Evolutionary conservation across 2,797 vertebrate species (phyloP), one percentile per base, ranked within the genome.

Genomic region (Mustela erminea): DNA sequence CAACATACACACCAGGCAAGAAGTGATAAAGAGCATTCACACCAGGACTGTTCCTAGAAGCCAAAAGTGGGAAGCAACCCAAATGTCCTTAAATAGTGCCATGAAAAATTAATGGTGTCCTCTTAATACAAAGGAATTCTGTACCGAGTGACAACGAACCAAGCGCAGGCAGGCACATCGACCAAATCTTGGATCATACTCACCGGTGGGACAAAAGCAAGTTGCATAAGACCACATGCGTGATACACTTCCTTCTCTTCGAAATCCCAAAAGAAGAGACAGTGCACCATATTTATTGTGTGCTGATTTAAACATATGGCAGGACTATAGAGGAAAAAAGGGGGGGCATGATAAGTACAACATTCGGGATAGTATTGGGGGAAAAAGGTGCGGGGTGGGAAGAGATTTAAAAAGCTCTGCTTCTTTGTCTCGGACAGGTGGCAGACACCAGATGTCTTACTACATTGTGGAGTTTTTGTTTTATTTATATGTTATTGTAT

Each of bases 131-230:
- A 27, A 11, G 15, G 68, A 87, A 86, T 56, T 75, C 64, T 7
- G 14, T 2, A 11, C 29, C 1, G 12, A 81, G 43, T 29, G 49
- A 43, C 72, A 46, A 74, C 5, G 62, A 72, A 9, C 58, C 15
- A 0, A 68, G 18, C n/a, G 11, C 12, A 25, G 62, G 46, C 49
- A 32, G 0, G 5, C 2, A 1, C 23, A 0, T 52, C 52, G 27
- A 14, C 23, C 13, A 20, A 64, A 13, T 27, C 56, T 91, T 23
- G 29, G 60, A 41, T 27, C 27, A 3, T 49, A 18, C 29, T 38
- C 20, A 7, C 12, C 2, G 5, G 18, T 25, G 3, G 2, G 7
- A 60, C 27, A 32, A 64, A 60, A 75, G 66, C 49, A 82, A 43
- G 41, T 32, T 5, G 62, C 7, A n/a, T 32, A 88, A 84, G 27